Evolutionary conservation across 2,888 invertebrate genomes (phyloP).

Genomic region (Philereme transversata): DNA sequence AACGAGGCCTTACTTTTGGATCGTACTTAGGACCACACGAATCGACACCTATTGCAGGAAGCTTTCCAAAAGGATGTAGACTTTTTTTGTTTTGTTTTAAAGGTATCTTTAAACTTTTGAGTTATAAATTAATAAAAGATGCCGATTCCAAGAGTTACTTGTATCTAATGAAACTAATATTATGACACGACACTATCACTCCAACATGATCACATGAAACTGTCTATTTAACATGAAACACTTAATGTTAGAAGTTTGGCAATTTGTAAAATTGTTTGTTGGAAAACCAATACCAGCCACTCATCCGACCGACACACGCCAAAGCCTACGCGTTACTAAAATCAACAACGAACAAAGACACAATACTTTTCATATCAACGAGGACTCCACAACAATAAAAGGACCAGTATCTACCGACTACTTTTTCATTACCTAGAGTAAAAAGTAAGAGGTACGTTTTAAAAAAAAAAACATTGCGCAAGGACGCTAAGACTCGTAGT

Average conservation of each 20-base stretch:
- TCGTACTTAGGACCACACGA: slow-evolving; percentile 1
- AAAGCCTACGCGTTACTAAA: slow-evolving; percentile 74
- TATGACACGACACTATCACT: no score
- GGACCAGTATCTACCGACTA: neutral
- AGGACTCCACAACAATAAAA: slow-evolving; percentile 41
- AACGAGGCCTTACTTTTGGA: slow-evolving; percentile 30
- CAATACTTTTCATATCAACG: slow-evolving; percentile 49
- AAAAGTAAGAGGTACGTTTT: neutral
- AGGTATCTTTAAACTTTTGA: no score
- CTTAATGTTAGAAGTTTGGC: no score
- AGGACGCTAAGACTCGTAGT: slow-evolving; percentile 1
- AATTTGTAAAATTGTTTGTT: no score
- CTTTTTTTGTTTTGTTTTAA: neutral
- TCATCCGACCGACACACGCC: slow-evolving; percentile 64
- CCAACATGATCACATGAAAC: no score
- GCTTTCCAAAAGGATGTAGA: neutral
- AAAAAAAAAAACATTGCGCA: neutral
- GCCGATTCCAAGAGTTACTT: no score
- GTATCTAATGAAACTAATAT: no score
- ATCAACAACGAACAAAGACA: slow-evolving; percentile 49
- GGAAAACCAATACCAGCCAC: slow-evolving; percentile 35
- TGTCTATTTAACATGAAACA: no score
- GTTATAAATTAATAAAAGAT: no score
- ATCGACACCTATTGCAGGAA: slow-evolving; percentile 4
- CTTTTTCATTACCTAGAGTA: neutral